Conservation (phyloP, 1,140 invertebrate species). For the Anoplolepis gracilipes region DNA sequence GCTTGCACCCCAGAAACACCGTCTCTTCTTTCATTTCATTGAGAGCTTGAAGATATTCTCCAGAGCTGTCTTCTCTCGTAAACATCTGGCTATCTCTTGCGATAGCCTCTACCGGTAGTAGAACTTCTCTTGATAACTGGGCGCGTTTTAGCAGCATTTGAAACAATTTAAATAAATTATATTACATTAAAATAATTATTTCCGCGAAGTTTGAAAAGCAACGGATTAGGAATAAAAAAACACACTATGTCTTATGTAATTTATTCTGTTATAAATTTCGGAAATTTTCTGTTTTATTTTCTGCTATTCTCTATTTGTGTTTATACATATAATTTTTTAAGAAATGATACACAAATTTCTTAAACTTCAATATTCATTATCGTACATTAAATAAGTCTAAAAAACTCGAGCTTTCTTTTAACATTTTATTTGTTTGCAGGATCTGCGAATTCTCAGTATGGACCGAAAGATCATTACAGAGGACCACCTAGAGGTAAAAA, state of each 20-base stretch:
- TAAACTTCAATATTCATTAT: background rate
- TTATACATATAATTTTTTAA: background rate
- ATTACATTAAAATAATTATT: constrained; percentile 9
- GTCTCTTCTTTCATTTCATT: background rate
- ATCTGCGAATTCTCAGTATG: constrained; percentile 53
- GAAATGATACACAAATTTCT: background rate
- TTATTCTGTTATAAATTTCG: background rate
- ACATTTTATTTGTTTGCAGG: constrained; percentile 44
- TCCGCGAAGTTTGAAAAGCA: background rate
- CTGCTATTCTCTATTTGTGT: background rate
- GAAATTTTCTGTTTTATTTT: too few species aligned
- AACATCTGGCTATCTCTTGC: constrained; percentile 75
- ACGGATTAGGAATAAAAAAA: background rate
- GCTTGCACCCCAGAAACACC: background rate
- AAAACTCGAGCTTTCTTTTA: background rate
- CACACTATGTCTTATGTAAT: background rate
- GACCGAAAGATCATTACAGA: constrained; percentile 57
- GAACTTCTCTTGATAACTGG: constrained; percentile 66
- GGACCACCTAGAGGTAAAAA: constrained; percentile 68
- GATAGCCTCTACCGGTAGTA: constrained; percentile 71
- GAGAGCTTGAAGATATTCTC: constrained; percentile 36
- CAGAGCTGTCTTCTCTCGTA: constrained; percentile 67
- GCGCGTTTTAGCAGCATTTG: constrained; percentile 31
- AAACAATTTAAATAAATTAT: constrained; percentile 52
- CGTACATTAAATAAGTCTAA: background rate